Evolutionary conservation across 2,888 invertebrate species (phyloP).

Genomic region (Cancer borealis): DNA sequence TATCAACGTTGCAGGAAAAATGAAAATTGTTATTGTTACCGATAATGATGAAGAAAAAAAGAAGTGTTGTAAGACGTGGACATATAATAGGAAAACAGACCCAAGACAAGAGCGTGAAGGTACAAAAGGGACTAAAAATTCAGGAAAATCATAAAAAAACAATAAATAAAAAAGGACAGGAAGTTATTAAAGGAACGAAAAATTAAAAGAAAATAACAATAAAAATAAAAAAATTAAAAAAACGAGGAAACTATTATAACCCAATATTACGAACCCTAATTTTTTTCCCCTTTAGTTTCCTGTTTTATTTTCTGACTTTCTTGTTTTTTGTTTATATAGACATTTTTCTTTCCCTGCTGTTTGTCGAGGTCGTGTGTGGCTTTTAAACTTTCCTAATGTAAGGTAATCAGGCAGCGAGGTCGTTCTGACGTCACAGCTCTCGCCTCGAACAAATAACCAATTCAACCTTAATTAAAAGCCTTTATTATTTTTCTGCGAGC

Average conservation of each 20-base stretch:
- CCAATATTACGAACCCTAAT: background rate
- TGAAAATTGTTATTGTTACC: background rate
- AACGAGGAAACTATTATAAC: background rate
- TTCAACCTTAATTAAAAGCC: background rate
- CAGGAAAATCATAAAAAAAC: background rate
- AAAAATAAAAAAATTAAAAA: background rate
- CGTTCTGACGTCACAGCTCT: background rate
- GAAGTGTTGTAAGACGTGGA: background rate
- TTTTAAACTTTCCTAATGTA: background rate
- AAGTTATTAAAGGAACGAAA: background rate
- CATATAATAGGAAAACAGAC: background rate
- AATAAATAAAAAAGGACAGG: background rate
- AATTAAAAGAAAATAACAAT: background rate
- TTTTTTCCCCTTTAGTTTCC: background rate
- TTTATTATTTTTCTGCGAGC: background rate
- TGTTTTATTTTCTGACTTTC: background rate
- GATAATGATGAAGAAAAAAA: background rate
- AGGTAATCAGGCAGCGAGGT: background rate
- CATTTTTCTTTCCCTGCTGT: background rate
- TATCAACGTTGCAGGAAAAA: background rate
- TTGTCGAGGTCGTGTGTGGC: background rate
- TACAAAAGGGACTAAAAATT: background rate
- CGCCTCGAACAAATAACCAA: background rate
- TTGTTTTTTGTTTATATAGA: background rate
- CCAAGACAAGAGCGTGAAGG: background rate